Base-by-base conservation (phyloP, 2,113 vertebrate genomes). In the Pristiophorus japonicus region DNA sequence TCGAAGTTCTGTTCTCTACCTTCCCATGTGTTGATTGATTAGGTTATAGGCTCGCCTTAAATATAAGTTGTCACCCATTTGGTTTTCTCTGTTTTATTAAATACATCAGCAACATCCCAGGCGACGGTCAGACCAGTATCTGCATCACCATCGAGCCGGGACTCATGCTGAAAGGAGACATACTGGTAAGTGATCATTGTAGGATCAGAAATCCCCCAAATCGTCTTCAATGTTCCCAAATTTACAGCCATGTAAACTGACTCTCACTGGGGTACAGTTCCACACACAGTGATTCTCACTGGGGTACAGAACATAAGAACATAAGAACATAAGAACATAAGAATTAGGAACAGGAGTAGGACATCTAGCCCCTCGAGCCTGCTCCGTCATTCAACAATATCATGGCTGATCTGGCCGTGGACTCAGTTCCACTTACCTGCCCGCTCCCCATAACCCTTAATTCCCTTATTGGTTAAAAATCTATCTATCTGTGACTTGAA, bases 71-170 rank as follows among this genome's bases (percentile, higher is more conserved):
- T 45, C 65, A 73, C 30, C 45, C 27, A 12, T 42, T 38, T 45
- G 38, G 14, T 5, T 95, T 30, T 34, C n/a, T 51, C 6, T 55
- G 38, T 63, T 42, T 87, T 22, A 65, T 24, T 12, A 18, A 65
- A 93, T n/a, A 2, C n/a, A 20, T 24, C 63, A 99, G 99, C 97
- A 99, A 99, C 0, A 98, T 99, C 95, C 99, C 99, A 96, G 99
- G 99, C 88, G 99, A 99, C 97, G 98, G 99, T 96, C 98, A 99
- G 97, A 99, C 98, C 0, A 99, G 98, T 96, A 99, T 99, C 97
- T 99, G 99, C 96, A 99, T 99, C 97, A 99, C 99, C 96, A 99
- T 99, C 0, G 99, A 99, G 96, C 99, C 99, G 0, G 99, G 99
- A 16, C 98, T 99, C 92, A 98, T 99, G 92, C 97, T 99, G 96